Conservation (phyloP, 1,140 invertebrate species). For the Caenorhabditis latens region DNA sequence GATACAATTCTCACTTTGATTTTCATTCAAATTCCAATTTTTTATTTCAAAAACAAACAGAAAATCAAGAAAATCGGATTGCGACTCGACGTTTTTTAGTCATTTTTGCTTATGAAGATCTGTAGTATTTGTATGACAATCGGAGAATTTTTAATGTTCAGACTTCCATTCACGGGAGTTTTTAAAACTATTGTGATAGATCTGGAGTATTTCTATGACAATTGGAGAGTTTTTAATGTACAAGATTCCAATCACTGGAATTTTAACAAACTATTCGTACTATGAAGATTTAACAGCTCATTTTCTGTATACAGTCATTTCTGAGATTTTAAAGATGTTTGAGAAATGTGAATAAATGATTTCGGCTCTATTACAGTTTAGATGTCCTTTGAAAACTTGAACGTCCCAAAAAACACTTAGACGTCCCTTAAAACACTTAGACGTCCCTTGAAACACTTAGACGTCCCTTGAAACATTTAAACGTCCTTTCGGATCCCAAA, state of each 20-base stretch:
- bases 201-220: too few relatives aligned
- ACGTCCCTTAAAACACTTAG: too few relatives aligned
- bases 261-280: not conserved
- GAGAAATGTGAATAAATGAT: not conserved
- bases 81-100: not conserved
- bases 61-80: not conserved
- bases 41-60: not conserved
- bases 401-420: too few relatives aligned
- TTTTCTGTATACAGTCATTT: constrained; percentile 26
- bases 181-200: too few relatives aligned
- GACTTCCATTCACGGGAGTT: too few relatives aligned
- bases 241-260: not conserved
- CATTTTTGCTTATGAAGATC: not conserved
- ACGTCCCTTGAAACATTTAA: too few relatives aligned
- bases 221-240: not conserved
- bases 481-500: too few relatives aligned
- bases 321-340: not conserved
- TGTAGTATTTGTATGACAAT: not conserved
- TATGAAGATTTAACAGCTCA: constrained; percentile 2
- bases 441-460: too few relatives aligned
- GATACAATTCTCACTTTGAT: not conserved
- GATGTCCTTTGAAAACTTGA: too few relatives aligned
- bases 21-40: not conserved
- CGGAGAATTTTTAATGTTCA: not conserved
- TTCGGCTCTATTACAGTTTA: too few relatives aligned